These are phyloP conservation scores for Rhegmatorhina hoffmannsi DNA, from an alignment of 2,113 vertebrate genomes.

Conservation along the genomic window DNA sequence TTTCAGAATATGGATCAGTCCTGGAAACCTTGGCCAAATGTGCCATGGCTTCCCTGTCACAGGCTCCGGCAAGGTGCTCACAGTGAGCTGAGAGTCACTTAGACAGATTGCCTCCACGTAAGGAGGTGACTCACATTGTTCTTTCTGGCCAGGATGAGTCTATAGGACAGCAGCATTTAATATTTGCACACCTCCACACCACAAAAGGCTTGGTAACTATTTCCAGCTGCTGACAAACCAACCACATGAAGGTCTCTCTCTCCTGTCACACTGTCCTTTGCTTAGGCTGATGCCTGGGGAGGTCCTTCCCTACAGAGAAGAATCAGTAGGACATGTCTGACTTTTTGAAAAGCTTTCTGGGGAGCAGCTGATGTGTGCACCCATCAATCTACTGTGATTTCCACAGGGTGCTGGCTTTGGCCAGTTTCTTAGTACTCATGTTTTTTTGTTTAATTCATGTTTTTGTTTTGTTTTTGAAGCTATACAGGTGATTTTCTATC, in stretches of 20 bases:
- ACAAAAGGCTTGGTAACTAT: not conserved
- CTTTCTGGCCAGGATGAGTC: not conserved
- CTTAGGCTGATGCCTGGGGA: not conserved
- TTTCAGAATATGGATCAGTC: not conserved
- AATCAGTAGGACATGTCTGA: not conserved
- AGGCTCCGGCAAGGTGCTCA: not conserved
- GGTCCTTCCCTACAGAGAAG: not conserved
- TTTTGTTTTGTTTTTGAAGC: not conserved
- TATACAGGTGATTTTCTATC: not conserved
- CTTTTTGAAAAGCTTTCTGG: not conserved
- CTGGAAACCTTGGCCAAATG: not conserved
- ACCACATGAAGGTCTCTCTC: not conserved
- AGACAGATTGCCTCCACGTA: rapidly evolving
- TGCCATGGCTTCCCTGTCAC: not conserved
- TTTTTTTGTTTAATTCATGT: not conserved
- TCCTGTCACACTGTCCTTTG: not conserved
- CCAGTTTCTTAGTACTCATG: not conserved
- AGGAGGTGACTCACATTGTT: not conserved
- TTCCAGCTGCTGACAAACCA: not conserved
- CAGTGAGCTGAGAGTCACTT: not conserved
- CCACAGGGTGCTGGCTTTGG: not conserved
- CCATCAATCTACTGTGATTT: not conserved
- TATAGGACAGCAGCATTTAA: not conserved
- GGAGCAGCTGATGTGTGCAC: not conserved
- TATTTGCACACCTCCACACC: not conserved